Percentiles rank a stretch among this genome's conserved stretches.
Evolutionary conservation across 1,140 invertebrate genomes (phyloP).

Genomic region (Rhizoglyphus robini): DNA sequence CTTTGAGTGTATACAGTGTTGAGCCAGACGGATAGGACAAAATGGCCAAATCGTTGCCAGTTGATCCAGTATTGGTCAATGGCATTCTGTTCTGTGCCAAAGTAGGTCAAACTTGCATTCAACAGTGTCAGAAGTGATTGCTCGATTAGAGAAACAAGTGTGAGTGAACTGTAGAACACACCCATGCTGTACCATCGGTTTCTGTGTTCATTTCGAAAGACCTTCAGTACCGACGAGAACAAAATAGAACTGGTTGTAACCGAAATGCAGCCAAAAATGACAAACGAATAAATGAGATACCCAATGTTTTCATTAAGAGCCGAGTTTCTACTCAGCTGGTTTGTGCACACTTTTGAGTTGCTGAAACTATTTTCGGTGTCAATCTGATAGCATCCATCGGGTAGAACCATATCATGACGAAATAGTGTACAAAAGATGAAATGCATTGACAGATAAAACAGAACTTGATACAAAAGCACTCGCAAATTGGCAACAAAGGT

Average conservation of each 20-base stretch:
- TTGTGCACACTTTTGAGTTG: no score
- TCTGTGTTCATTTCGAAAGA: conserved; percentile 11
- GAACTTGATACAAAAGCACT: no score
- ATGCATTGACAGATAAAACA: no score
- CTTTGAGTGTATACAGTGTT: neutral
- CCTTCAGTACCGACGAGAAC: neutral
- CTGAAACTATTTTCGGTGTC: no score
- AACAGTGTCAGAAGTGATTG: neutral
- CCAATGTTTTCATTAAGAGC: neutral
- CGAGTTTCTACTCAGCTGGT: no score
- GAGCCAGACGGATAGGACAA: neutral
- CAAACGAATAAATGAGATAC: no score
- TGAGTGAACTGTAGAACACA: neutral
- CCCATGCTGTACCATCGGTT: conserved; percentile 13
- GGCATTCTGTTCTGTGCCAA: neutral
- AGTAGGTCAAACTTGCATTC: neutral
- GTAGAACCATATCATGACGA: neutral
- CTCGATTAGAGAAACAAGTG: neutral
- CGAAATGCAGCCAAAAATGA: no score
- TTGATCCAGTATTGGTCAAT: neutral
- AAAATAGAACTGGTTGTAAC: neutral
- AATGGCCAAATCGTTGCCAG: conserved; percentile 7
- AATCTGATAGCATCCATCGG: neutral
- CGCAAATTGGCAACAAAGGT: neutral
- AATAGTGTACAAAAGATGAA: neutral